Percentiles rank a stretch among this genome's conserved stretches.
Evolutionary conservation across 2,888 invertebrate genomes (phyloP).

Genomic region (Euphydryas editha): DNA sequence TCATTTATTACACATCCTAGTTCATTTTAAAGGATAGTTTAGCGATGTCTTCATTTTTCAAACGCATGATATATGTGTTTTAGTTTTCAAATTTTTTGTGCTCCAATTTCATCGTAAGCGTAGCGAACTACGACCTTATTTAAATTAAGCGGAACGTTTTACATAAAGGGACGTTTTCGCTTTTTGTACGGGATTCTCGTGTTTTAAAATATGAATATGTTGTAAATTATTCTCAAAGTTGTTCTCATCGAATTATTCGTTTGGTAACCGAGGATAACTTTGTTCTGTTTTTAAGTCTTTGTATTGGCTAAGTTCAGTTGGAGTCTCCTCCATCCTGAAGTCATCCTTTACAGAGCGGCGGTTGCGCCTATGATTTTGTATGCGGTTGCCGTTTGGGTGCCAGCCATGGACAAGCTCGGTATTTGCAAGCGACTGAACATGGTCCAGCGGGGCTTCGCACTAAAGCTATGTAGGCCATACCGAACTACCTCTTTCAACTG

Average conservation of each 20-base stretch:
- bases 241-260: not conserved
- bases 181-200: not conserved
- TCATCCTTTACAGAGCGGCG: too few relatives aligned
- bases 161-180: not conserved
- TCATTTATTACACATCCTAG: conserved; percentile 46
- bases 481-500: too few relatives aligned
- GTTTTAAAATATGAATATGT: conserved; percentile 3
- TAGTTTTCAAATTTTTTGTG: conserved; percentile 43
- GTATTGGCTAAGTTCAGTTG: too few relatives aligned
- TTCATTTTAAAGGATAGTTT: conserved; percentile 47
- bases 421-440: too few relatives aligned
- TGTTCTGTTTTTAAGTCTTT: not conserved
- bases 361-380: too few relatives aligned
- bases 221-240: not conserved
- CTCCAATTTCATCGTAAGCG: conserved; percentile 6
- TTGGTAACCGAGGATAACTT: not conserved
- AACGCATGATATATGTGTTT: conserved; percentile 43
- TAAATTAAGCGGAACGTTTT: conserved; percentile 22
- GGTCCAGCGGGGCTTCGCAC: too few relatives aligned
- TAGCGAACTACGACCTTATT: conserved; percentile 13
- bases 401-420: too few relatives aligned
- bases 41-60: conserved; percentile 42
- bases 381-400: too few relatives aligned
- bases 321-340: too few relatives aligned
- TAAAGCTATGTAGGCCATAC: too few relatives aligned